A percentile compares a stretch with the other conserved stretches of the same genome.
Evolutionary conservation across 2,888 invertebrate species (phyloP).

Genomic region (Taphrorychus bicolor): DNA sequence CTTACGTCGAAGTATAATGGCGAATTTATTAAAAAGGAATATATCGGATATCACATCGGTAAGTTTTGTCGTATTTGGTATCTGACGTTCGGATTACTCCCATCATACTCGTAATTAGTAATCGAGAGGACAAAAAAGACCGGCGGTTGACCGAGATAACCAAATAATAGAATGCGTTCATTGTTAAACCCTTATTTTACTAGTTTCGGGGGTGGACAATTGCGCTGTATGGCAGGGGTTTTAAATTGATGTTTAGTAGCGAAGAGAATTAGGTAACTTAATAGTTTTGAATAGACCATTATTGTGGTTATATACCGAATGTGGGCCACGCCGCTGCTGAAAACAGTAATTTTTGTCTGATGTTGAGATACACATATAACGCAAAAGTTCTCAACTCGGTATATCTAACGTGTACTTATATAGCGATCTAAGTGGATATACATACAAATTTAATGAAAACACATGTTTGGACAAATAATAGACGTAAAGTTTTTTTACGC

Average conservation of each 20-base stretch:
- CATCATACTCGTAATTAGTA: neutral
- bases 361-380: too few species aligned
- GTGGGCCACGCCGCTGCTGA: too few species aligned
- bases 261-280: neutral
- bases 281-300: neutral
- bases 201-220: neutral
- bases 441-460: conserved; percentile 29
- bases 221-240: too few species aligned
- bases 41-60: conserved; percentile 28
- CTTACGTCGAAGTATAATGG: conserved; percentile 33
- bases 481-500: conserved; percentile 34
- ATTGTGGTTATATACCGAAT: too few species aligned
- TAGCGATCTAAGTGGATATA: neutral
- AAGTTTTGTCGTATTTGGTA: conserved; percentile 11
- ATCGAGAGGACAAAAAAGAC: neutral
- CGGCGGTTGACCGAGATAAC: neutral
- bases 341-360: too few species aligned
- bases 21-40: conserved; percentile 31
- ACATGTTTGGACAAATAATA: conserved; percentile 32
- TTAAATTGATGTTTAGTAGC: too few species aligned
- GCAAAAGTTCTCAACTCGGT: too few species aligned
- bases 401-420: neutral
- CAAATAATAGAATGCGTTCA: neutral
- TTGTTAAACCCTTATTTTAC: neutral
- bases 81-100: too few species aligned